Evolutionary conservation across 2,888 invertebrate species (phyloP).

Genomic region (Aphrophora alni): DNA sequence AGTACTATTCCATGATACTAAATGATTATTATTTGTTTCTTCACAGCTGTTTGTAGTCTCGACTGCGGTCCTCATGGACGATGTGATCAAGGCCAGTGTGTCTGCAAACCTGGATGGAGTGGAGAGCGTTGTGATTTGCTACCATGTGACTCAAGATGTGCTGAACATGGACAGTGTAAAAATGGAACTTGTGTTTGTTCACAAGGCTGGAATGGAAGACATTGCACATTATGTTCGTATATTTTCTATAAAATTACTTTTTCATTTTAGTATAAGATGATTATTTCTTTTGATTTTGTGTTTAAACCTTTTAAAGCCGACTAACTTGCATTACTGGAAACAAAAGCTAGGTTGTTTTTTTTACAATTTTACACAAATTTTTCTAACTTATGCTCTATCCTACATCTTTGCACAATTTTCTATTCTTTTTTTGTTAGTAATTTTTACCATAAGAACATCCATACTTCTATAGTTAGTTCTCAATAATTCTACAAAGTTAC

Average conservation of each 20-base stretch:
- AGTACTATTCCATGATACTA: too few relatives aligned
- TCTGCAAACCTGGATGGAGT: constrained; percentile 91
- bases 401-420: too few relatives aligned
- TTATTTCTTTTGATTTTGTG: background rate
- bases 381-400: too few relatives aligned
- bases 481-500: too few relatives aligned
- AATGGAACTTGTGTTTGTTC: constrained; percentile 98
- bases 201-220: constrained; percentile 97
- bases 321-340: too few relatives aligned
- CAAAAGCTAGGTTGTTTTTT: too few relatives aligned
- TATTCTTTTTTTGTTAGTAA: too few relatives aligned
- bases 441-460: too few relatives aligned
- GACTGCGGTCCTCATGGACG: constrained; percentile 95
- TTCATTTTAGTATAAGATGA: background rate
- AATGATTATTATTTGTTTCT: too few relatives aligned
- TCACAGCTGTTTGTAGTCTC: constrained; percentile 85
- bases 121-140: constrained; percentile 90
- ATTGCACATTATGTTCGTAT: constrained; percentile 87
- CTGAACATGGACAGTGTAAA: constrained; percentile 94
- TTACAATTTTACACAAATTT: too few relatives aligned
- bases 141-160: constrained; percentile 90
- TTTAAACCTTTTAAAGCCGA: background rate
- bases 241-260: background rate
- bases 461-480: too few relatives aligned
- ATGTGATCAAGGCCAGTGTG: constrained; percentile 89